Conservation (phyloP, 1,140 invertebrate genomes). For the Telenomus remus region DNA sequence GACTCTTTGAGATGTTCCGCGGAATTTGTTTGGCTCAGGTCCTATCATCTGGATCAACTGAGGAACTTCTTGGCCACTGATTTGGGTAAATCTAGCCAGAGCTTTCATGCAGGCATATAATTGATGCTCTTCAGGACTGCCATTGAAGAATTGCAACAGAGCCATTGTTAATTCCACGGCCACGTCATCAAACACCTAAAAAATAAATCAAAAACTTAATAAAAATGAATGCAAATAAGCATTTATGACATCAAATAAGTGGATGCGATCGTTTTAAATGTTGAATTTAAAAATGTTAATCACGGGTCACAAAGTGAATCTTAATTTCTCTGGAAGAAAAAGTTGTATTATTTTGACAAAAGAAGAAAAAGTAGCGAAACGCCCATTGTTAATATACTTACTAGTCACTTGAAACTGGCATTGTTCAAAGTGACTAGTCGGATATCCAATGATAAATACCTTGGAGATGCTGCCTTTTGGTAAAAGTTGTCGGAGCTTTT, state of each 20-base stretch:
- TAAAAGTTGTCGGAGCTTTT: constrained; percentile 81
- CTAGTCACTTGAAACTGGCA: no score
- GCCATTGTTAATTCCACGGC: constrained; percentile 94
- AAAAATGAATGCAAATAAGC: not conserved
- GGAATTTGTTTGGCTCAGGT: constrained; percentile 89
- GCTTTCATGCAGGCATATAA: constrained; percentile 87
- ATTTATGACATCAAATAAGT: not conserved
- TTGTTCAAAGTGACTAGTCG: constrained; percentile 24
- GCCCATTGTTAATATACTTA: no score
- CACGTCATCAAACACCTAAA: constrained; percentile 92
- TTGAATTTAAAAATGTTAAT: not conserved
- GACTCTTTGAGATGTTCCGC: constrained; percentile 85
- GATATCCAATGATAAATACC: constrained; percentile 74
- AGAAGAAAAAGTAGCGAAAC: not conserved
- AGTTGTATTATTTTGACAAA: not conserved
- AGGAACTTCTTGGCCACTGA: constrained; percentile 88
- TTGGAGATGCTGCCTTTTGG: constrained; percentile 82
- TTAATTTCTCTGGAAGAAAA: constrained; percentile 27
- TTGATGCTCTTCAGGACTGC: constrained; percentile 86
- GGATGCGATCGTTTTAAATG: not conserved
- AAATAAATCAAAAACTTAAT: constrained; percentile 7
- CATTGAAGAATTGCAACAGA: constrained; percentile 90
- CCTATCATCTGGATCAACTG: constrained; percentile 94
- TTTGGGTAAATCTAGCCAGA: constrained; percentile 85
- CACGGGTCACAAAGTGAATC: constrained; percentile 4